Conservation (phyloP, 2,113 vertebrate species). For the Nibea albiflora region DNA sequence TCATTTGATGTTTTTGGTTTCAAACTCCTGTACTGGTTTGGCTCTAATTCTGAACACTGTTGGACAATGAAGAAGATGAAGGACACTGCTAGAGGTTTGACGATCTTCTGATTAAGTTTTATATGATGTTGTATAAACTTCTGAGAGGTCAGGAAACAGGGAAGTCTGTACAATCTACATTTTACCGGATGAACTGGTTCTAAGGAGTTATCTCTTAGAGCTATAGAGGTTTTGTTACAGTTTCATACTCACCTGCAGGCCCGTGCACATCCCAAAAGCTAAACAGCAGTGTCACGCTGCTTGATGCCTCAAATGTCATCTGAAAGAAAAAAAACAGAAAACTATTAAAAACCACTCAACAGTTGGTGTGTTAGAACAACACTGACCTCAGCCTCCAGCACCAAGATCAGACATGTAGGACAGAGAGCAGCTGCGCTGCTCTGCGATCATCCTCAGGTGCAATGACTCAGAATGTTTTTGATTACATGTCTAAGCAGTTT, state of each 20-base stretch:
- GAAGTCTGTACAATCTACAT: not conserved
- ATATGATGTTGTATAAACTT: not conserved
- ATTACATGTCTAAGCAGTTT: not conserved
- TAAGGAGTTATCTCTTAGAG: not conserved
- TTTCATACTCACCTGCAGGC: slow-evolving; percentile 84
- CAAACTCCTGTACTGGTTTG: no score
- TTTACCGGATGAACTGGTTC: slow-evolving; percentile 23
- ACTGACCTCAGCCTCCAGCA: slow-evolving; percentile 8
- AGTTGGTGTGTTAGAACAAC: not conserved
- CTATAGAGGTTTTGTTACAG: no score
- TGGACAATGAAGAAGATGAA: no score
- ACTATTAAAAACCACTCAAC: not conserved
- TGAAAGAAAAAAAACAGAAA: slow-evolving; percentile 60
- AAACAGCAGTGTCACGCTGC: slow-evolving; percentile 90
- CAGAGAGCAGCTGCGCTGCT: not conserved
- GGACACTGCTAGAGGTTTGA: not conserved
- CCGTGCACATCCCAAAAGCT: slow-evolving; percentile 93
- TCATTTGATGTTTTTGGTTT: no score
- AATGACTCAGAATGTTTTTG: not conserved
- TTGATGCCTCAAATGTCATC: slow-evolving; percentile 92
- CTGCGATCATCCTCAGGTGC: not conserved
- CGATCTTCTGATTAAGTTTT: not conserved
- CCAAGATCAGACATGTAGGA: not conserved
- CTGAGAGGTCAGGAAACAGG: not conserved
- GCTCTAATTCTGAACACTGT: not conserved